Evolutionary conservation across 1,140 invertebrate species (phyloP).

Genomic region (Lepeophtheirus salmonis): DNA sequence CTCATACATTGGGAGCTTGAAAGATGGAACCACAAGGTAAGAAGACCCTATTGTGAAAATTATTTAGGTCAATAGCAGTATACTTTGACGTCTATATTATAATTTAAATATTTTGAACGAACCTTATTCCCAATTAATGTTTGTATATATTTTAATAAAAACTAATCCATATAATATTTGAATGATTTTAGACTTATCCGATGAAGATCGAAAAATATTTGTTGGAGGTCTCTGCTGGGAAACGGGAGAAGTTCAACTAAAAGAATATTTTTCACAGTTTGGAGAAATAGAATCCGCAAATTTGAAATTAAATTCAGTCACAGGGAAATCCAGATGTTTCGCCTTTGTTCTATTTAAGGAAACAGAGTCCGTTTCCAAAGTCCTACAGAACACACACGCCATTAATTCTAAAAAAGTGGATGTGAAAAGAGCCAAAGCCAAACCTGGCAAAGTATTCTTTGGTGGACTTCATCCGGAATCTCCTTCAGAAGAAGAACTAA

Average conservation of each 20-base stretch:
- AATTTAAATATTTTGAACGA: too few species aligned
- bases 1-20: neutral
- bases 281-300: constrained; percentile 82
- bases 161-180: too few species aligned
- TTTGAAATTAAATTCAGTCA: constrained; percentile 77
- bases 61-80: neutral
- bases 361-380: constrained; percentile 71
- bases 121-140: too few species aligned
- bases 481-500: constrained; percentile 75
- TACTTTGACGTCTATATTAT: too few species aligned
- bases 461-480: constrained; percentile 65
- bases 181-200: neutral
- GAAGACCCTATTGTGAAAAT: neutral
- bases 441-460: constrained; percentile 84
- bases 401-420: constrained; percentile 86
- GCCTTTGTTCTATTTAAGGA: constrained; percentile 82
- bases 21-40: neutral
- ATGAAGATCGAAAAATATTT: neutral
- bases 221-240: neutral
- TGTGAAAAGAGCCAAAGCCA: constrained; percentile 79
- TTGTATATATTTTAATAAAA: too few species aligned
- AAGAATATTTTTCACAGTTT: constrained; percentile 69
- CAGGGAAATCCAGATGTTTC: constrained; percentile 70
- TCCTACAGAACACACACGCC: constrained; percentile 46
- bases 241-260: constrained; percentile 40